Conservation (phyloP, 2,797 vertebrate genomes). For the Tenualosa thibaudeaui region DNA sequence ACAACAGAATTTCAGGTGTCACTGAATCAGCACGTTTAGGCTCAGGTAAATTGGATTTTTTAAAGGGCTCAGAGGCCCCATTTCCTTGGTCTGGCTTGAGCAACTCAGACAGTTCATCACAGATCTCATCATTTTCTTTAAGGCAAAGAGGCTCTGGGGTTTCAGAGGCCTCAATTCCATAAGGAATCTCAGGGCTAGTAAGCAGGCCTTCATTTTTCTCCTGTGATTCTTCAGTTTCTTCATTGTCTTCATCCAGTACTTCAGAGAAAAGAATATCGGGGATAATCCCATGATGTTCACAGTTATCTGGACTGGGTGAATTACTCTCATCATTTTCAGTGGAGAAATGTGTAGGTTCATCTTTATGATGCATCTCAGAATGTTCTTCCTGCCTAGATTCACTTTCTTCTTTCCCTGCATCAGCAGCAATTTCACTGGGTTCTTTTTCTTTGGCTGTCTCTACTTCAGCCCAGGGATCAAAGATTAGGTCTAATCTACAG, state of each 20-base stretch:
- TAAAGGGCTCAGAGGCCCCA: background rate
- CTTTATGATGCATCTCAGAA: slow-evolving; percentile 29
- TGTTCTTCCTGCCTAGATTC: slow-evolving; percentile 39
- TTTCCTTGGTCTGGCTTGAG: slow-evolving; percentile 23
- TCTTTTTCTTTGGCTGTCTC: slow-evolving; percentile 18
- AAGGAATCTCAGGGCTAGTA: slow-evolving; percentile 13
- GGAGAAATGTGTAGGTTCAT: slow-evolving; percentile 18
- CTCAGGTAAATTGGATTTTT: slow-evolving; percentile 41
- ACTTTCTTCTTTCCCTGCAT: slow-evolving; percentile 30
- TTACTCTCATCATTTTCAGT: slow-evolving; percentile 26
- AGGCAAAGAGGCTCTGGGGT: background rate
- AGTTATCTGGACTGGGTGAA: background rate
- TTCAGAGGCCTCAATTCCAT: slow-evolving; percentile 23
- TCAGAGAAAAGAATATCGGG: slow-evolving; percentile 17
- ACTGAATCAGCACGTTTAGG: background rate
- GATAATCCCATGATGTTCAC: background rate
- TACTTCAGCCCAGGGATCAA: slow-evolving; percentile 11
- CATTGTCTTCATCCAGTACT: slow-evolving; percentile 24
- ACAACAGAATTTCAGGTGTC: background rate
- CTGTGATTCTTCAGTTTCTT: background rate
- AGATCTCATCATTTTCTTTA: background rate
- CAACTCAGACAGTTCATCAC: slow-evolving; percentile 1
- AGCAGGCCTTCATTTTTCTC: slow-evolving; percentile 5
- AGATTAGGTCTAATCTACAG: background rate
- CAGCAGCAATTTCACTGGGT: background rate